Evolutionary conservation across 1,140 invertebrate genomes (phyloP), one percentile per base, ranked within the genome.

Genomic region (Drosophila baimaii): DNA sequence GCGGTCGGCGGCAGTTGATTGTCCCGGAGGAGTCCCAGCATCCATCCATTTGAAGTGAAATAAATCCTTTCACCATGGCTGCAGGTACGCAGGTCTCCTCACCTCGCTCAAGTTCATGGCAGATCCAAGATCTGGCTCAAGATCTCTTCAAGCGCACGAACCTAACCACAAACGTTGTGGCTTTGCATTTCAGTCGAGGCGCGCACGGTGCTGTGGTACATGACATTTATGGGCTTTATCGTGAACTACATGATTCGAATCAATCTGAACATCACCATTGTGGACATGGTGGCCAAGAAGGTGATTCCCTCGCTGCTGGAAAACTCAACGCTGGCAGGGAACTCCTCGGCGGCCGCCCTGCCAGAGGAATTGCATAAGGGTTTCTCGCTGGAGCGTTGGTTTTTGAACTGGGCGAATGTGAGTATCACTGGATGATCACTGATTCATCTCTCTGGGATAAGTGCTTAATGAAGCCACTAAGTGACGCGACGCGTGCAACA

Each of bases 261-360:
- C 21, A 97, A 97, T 91, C 91, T 98, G 13, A 97, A 96, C 81
- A 95, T 98, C n/a, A 96, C 96, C 10, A 96, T 98, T 64, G 96
- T 97, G 12, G 95, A 96, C 19, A 98, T 98, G 96, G 95, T 96
- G 1, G 92, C 93, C 43, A 62, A 52, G 35, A 75, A 74, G 41
- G 73, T 59, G 29, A 17, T 91, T 23, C 17, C 52, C 31, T 27
- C 41, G 2, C 82, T 25, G 8, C 19, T 77, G 52, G 79, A n/a
- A 35, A 81, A 85, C 17, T 54, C 65, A 17, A 55, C 73, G 7
- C 51, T 35, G 0, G 19, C 0, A 0, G 51, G 31, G 6, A 74
- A 31, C 31, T 73, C 51, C 5, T 23, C 35, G 15, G 27, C 8
- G 19, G 44, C 49, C 12, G 43, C 52, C 21, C 56, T 77, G 3